These are phyloP conservation scores for Sylvilagus bachmani DNA, from an alignment of 2,113 vertebrate species.

Conservation along the genomic window DNA sequence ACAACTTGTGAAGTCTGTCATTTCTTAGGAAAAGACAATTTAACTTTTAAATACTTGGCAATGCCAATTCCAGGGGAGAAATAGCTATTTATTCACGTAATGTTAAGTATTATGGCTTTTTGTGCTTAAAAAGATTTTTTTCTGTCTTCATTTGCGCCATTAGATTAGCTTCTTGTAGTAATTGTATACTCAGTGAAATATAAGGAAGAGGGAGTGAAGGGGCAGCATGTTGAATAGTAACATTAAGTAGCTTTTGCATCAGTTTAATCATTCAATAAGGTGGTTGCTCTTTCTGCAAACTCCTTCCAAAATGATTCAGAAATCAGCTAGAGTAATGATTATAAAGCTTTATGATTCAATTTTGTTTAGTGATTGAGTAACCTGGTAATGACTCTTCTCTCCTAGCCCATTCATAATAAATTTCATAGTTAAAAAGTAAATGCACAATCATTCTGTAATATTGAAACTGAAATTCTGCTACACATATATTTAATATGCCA, in stretches of 20 bases:
- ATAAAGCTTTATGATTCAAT: neutral
- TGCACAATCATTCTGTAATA: neutral
- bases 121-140: neutral
- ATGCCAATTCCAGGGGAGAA: neutral
- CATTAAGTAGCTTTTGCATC: neutral
- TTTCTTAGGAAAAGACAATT: neutral
- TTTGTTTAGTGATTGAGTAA: neutral
- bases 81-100: neutral
- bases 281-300: neutral
- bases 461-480: neutral
- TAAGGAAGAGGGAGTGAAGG: neutral
- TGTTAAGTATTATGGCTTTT: neutral
- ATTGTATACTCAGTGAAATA: neutral
- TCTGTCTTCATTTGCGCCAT: neutral
- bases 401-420: neutral
- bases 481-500: neutral
- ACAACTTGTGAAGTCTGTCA: neutral
- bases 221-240: neutral
- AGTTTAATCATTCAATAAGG: neutral
- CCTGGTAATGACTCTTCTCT: neutral
- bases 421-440: neutral
- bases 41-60: neutral
- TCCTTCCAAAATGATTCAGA: neutral
- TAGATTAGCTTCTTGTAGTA: neutral
- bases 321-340: neutral